Conservation (phyloP, 2,113 vertebrate species). For the Glaucomys volans region DNA sequence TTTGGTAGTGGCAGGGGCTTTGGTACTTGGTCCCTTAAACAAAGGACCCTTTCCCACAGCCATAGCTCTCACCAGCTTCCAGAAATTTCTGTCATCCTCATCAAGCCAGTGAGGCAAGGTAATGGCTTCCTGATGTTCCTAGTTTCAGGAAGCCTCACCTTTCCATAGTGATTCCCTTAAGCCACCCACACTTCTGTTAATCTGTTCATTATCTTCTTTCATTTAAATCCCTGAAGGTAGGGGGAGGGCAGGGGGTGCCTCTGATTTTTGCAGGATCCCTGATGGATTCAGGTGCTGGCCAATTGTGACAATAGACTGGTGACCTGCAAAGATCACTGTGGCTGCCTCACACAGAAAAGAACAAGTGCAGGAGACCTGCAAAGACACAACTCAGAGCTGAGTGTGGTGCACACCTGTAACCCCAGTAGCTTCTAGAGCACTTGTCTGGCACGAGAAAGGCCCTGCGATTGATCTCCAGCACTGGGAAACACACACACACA, state of each 20-base stretch:
- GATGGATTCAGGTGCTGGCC: background rate
- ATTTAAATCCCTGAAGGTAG: background rate
- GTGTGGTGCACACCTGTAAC: too few relatives aligned
- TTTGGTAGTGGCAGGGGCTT: background rate
- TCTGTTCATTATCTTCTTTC: background rate
- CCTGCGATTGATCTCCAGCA: too few relatives aligned
- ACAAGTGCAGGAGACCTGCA: rapidly evolving
- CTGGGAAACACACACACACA: too few relatives aligned
- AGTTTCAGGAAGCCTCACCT: background rate
- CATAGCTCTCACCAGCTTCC: background rate
- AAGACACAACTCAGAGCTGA: background rate
- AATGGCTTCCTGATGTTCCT: background rate
- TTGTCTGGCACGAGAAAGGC: too few relatives aligned
- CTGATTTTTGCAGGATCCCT: background rate
- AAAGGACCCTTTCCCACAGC: background rate
- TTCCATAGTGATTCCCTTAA: background rate
- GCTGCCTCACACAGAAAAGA: background rate
- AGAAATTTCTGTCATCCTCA: background rate
- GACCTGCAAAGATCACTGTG: background rate
- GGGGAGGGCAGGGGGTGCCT: too few relatives aligned
- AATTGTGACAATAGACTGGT: background rate
- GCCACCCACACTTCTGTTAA: background rate
- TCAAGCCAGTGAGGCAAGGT: background rate
- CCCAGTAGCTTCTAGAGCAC: too few relatives aligned
- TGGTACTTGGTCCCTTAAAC: background rate